Percentiles rank a stretch among this genome's conserved stretches.
Conservation (phyloP, 2,113 vertebrate species). For the Burhinus bistriatus region DNA sequence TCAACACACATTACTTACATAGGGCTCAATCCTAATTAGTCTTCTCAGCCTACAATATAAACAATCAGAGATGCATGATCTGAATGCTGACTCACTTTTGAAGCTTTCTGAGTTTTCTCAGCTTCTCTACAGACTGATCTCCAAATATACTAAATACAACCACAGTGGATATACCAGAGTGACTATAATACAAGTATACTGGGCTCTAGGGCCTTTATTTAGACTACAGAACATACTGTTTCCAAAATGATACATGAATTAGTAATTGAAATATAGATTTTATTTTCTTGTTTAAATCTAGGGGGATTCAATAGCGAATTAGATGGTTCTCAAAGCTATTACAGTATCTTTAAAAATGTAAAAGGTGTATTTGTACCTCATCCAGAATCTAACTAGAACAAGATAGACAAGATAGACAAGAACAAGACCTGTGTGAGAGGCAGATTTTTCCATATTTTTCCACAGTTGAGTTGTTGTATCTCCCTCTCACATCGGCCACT, state of each 20-base stretch:
- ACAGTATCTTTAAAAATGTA: neutral
- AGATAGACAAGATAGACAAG: neutral
- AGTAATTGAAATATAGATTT: neutral
- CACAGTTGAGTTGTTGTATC: neutral
- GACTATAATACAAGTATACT: neutral
- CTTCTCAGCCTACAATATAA: constrained; percentile 21
- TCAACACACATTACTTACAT: constrained; percentile 59
- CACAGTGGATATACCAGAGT: neutral
- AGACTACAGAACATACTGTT: neutral
- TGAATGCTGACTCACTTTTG: constrained; percentile 27
- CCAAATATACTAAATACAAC: neutral
- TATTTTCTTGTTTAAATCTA: neutral
- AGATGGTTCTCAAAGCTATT: neutral
- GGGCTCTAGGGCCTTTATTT: neutral
- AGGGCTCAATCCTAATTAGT: constrained; percentile 62
- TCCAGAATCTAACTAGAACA: neutral
- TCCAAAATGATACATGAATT: neutral
- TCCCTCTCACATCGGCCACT: neutral
- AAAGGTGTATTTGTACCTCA: neutral
- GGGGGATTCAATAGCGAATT: neutral
- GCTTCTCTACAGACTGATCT: neutral
- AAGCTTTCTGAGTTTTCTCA: constrained; percentile 1
- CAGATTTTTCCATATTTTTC: neutral
- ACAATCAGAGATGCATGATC: neutral
- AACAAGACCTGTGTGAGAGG: neutral